phyloP scores from a whole-genome alignment of 2,797 vertebrate species.

The Eupleurogrammus muticus region DNA sequence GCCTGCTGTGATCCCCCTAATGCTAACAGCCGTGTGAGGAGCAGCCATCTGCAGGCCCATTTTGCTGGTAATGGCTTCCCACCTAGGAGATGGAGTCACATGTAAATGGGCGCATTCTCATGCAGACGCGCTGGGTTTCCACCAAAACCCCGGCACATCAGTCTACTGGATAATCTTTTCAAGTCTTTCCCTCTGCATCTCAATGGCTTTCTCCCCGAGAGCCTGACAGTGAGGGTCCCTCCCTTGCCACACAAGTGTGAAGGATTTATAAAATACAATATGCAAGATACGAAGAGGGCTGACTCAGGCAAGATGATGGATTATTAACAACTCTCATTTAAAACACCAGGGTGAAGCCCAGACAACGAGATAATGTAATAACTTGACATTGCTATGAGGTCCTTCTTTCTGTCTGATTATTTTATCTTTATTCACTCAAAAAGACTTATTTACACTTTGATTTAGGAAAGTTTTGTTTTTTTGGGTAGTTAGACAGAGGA shows the following conservation, averaged over 20 bases:
- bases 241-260: conserved; percentile 45
- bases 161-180: conserved; percentile 55
- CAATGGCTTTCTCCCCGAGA: conserved; percentile 58
- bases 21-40: conserved; percentile 51
- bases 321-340: conserved; percentile 28
- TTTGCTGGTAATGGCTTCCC: conserved; percentile 72
- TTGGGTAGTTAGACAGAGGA: no score
- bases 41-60: conserved; percentile 69
- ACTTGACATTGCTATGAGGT: conserved; percentile 20
- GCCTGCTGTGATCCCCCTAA: conserved; percentile 60
- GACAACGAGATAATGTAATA: neutral
- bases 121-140: conserved; percentile 55
- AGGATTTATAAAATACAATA: conserved; percentile 49
- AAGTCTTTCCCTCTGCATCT: conserved; percentile 67
- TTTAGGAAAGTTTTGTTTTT: no score
- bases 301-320: conserved; percentile 57
- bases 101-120: conserved; percentile 75
- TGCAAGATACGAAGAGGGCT: conserved; percentile 28
- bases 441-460: neutral
- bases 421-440: conserved; percentile 16
- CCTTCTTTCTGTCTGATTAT: neutral
- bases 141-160: conserved; percentile 14
- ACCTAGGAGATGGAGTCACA: conserved; percentile 65
- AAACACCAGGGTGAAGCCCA: conserved; percentile 8
- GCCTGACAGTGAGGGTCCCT: conserved; percentile 41